These are phyloP conservation scores for Myodes glareolus DNA, from an alignment of 2,113 vertebrate species.

Conservation along the genomic window DNA sequence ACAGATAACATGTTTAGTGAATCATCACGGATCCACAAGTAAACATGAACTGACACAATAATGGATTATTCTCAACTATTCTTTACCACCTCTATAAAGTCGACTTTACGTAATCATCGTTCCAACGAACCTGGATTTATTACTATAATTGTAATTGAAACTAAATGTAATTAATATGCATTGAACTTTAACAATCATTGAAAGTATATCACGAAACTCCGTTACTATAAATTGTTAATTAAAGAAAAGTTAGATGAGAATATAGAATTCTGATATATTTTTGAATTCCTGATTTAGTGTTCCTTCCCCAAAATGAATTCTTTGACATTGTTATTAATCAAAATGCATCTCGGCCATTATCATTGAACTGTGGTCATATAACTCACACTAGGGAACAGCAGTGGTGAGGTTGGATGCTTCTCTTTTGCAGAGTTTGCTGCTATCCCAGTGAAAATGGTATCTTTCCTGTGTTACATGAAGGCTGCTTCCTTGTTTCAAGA, in stretches of 20 bases:
- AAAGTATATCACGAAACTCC: slow-evolving; percentile 33
- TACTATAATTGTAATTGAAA: slow-evolving; percentile 35
- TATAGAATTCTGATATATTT: slow-evolving; percentile 22
- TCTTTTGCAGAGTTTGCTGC: neutral
- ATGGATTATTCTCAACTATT: slow-evolving; percentile 4
- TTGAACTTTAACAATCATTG: slow-evolving; percentile 28
- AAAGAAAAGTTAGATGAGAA: neutral
- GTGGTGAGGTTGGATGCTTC: neutral
- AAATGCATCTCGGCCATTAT: neutral
- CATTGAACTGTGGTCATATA: neutral
- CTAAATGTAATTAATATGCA: slow-evolving; percentile 42
- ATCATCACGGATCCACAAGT: neutral
- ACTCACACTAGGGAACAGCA: neutral
- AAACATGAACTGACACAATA: neutral
- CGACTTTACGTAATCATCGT: neutral
- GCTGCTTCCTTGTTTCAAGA: neutral
- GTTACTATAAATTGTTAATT: slow-evolving; percentile 47
- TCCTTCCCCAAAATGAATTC: slow-evolving; percentile 14
- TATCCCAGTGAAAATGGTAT: neutral
- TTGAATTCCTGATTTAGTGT: slow-evolving; percentile 18
- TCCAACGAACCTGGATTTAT: slow-evolving; percentile 39
- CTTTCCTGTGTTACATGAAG: neutral
- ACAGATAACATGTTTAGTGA: slow-evolving; percentile 26
- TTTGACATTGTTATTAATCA: slow-evolving; percentile 4
- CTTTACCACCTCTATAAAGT: neutral